Conservation (phyloP, 2,797 vertebrate species). For the Peromyscus melanophrys region DNA sequence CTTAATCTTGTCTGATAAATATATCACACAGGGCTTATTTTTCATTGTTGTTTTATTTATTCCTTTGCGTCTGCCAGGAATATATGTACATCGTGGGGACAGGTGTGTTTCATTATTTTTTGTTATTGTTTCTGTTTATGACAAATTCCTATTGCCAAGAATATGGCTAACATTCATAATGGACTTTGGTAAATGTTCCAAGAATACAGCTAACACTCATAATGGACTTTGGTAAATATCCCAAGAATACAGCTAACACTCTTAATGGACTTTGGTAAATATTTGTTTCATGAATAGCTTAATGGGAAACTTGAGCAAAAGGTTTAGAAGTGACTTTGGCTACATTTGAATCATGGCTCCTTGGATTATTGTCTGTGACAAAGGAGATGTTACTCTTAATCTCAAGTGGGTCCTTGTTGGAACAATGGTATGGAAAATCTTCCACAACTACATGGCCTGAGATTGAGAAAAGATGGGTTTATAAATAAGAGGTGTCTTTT, state of each 20-base stretch:
- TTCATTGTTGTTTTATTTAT: background rate
- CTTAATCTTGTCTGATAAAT: background rate
- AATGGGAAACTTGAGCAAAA: background rate
- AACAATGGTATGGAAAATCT: background rate
- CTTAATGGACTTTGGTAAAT: constrained; percentile 19
- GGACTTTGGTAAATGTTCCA: background rate
- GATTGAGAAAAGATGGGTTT: background rate
- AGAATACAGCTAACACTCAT: background rate
- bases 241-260: background rate
- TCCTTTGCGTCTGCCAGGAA: background rate
- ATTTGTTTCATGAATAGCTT: background rate
- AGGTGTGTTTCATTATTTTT: background rate
- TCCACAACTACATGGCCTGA: no score
- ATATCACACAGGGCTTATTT: background rate
- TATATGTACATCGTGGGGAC: background rate
- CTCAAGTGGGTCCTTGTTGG: background rate
- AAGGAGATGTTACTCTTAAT: background rate
- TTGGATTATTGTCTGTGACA: background rate
- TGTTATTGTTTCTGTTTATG: background rate
- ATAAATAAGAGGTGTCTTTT: background rate
- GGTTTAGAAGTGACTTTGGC: background rate
- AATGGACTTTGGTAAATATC: background rate
- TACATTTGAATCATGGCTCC: background rate
- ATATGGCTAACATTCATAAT: no score
- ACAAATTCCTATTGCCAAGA: background rate